phyloP scores from a whole-genome alignment of 23 tunicate genomes.

The Corella eumyota region DNA sequence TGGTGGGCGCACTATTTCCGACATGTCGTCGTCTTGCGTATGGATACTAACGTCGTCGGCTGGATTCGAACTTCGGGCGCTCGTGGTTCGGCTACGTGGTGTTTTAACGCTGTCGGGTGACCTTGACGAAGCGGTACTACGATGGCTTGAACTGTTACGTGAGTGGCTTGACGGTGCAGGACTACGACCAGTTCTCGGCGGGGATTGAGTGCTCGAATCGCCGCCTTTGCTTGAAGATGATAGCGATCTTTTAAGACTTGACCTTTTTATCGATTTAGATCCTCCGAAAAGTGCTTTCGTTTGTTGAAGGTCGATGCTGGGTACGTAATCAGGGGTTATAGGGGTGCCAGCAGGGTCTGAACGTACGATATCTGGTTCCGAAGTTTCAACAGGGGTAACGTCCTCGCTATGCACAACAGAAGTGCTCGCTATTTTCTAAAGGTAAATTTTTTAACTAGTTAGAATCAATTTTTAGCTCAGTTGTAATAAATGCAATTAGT shows the following conservation, averaged over 20 bases:
- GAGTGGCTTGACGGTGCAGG: constrained; percentile 10
- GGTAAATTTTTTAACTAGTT: too few relatives aligned
- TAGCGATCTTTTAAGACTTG: constrained; percentile 6
- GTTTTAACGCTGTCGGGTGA: neutral
- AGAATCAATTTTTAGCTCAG: too few relatives aligned
- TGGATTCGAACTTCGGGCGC: neutral
- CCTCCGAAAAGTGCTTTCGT: constrained; percentile 63
- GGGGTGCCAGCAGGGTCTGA: constrained; percentile 88
- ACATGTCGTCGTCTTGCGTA: constrained; percentile 11
- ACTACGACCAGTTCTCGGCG: constrained; percentile 30
- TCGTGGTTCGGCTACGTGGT: constrained; percentile 28
- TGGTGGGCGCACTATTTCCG: constrained; percentile 70
- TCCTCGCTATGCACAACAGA: constrained; percentile 2
- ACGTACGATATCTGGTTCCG: constrained; percentile 32
- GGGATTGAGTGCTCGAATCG: constrained; percentile 2
- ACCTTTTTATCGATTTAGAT: constrained; percentile 1
- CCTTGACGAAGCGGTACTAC: constrained; percentile 26
- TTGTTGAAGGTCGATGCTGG: constrained; percentile 52
- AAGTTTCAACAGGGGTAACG: constrained; percentile 2
- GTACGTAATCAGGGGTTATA: constrained; percentile 58
- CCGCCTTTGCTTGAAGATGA: neutral
- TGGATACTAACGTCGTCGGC: neutral
- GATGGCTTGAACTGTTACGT: constrained; percentile 19
- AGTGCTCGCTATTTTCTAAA: constrained; percentile 2
- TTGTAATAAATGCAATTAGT: too few relatives aligned